These are phyloP conservation scores for Drosophila takahashii DNA, from an alignment of 1,140 invertebrate genomes.

Conservation along the genomic window DNA sequence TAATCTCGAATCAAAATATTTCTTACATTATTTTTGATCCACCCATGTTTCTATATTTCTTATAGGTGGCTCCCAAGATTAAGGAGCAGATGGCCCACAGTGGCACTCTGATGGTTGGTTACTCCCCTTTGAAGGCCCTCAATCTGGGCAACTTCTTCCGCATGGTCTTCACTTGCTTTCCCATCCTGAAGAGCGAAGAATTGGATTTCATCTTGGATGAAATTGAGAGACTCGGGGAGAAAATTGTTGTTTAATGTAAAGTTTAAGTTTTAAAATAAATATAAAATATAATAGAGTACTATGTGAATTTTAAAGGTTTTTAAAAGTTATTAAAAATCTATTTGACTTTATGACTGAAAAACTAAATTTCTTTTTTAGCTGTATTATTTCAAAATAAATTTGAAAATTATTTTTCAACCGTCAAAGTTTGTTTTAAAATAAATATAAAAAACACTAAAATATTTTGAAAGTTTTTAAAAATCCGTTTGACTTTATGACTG, in stretches of 20 bases:
- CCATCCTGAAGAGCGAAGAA: constrained; percentile 85
- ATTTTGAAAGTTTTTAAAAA: too few species aligned
- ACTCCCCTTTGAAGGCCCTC: constrained; percentile 90
- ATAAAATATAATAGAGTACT: not conserved
- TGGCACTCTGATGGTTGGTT: constrained; percentile 94
- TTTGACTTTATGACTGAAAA: too few species aligned
- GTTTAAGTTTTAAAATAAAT: not conserved
- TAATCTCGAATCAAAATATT: not conserved
- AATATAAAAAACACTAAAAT: not conserved
- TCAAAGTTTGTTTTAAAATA: not conserved
- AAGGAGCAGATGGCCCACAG: constrained; percentile 92
- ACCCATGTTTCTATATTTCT: not conserved
- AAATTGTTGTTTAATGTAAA: constrained; percentile 15
- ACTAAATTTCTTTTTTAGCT: too few species aligned
- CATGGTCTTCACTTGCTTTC: constrained; percentile 93
- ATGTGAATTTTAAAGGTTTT: too few species aligned
- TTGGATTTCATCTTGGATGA: constrained; percentile 75
- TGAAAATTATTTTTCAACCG: too few species aligned
- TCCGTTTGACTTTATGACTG: too few species aligned
- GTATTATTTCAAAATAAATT: not conserved
- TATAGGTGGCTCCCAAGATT: constrained; percentile 92
- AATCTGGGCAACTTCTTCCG: constrained; percentile 94
- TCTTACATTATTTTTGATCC: too few species aligned
- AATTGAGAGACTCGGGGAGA: constrained; percentile 74
- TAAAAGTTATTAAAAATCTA: too few species aligned